Conservation (phyloP, 2,888 invertebrate species). For the Odontocolon sp. region DNA sequence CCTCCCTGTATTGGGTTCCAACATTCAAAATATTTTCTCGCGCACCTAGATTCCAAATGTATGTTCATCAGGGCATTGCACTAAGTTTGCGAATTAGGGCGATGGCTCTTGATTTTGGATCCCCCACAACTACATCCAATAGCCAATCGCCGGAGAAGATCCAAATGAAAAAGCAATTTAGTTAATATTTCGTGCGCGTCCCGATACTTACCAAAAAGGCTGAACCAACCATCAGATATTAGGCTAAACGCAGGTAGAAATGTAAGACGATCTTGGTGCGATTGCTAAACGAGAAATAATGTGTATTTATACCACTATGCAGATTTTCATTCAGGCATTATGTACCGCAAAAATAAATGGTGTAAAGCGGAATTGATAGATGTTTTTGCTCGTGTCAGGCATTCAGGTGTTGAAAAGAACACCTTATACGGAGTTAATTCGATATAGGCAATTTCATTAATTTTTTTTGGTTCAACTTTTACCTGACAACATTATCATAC, state of each 20-base stretch:
- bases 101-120: too few relatives aligned
- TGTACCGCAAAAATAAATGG: too few relatives aligned
- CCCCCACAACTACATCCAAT: slow-evolving; percentile 32
- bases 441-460: too few relatives aligned
- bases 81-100: background rate
- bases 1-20: slow-evolving; percentile 10
- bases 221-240: slow-evolving; percentile 59
- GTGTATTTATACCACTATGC: too few relatives aligned
- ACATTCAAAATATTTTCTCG: slow-evolving; percentile 40
- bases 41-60: slow-evolving; percentile 47
- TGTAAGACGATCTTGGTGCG: slow-evolving; percentile 37
- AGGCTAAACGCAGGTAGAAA: slow-evolving; percentile 60
- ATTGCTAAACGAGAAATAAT: too few relatives aligned
- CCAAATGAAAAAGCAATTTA: slow-evolving; percentile 66
- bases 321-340: too few relatives aligned
- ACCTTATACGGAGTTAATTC: too few relatives aligned
- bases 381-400: too few relatives aligned
- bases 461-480: too few relatives aligned
- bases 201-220: slow-evolving; percentile 57
- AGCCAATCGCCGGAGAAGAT: slow-evolving; percentile 63
- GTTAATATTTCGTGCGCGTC: slow-evolving; percentile 66
- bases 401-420: too few relatives aligned
- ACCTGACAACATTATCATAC: too few relatives aligned
- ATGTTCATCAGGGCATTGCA: slow-evolving; percentile 22
- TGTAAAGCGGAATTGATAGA: too few relatives aligned